These are phyloP conservation scores for Nymphicus hollandicus DNA, from an alignment of 2,113 vertebrate genomes.

Conservation along the genomic window DNA sequence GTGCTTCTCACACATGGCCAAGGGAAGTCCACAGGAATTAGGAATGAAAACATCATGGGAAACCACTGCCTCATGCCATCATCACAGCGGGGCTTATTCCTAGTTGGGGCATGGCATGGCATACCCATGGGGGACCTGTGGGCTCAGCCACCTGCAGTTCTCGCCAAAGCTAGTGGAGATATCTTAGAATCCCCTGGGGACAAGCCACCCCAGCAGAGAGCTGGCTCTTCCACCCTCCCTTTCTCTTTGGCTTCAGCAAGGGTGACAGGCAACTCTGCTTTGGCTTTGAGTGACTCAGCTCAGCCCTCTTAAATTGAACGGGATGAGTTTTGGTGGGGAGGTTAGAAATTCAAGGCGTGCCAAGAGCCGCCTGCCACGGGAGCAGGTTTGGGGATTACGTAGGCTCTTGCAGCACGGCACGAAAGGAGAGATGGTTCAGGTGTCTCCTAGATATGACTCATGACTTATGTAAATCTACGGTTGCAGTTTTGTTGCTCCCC, in stretches of 20 bases:
- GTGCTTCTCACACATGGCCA: fast-evolving
- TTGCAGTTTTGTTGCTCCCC: background rate
- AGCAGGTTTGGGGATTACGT: background rate
- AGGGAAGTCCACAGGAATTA: background rate
- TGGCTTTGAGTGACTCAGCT: background rate
- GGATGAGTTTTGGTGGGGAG: background rate
- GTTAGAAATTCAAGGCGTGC: background rate
- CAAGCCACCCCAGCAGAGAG: background rate
- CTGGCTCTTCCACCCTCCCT: background rate
- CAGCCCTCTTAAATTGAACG: fast-evolving
- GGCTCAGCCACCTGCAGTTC: background rate
- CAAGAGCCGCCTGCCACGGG: fast-evolving
- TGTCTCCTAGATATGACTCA: background rate
- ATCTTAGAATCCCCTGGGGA: background rate
- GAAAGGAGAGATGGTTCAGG: background rate
- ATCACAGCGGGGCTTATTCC: background rate
- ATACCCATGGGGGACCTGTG: fast-evolving
- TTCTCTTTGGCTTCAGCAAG: background rate
- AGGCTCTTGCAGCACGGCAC: fast-evolving
- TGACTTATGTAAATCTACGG: background rate
- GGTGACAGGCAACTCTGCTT: background rate
- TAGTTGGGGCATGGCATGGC: background rate
- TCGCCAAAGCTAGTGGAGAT: background rate
- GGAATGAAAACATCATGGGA: background rate
- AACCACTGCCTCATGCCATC: fast-evolving